Percentiles rank a stretch among this genome's conserved stretches.
Conservation (phyloP, 2,113 vertebrate genomes). For the Rhegmatorhina hoffmannsi region DNA sequence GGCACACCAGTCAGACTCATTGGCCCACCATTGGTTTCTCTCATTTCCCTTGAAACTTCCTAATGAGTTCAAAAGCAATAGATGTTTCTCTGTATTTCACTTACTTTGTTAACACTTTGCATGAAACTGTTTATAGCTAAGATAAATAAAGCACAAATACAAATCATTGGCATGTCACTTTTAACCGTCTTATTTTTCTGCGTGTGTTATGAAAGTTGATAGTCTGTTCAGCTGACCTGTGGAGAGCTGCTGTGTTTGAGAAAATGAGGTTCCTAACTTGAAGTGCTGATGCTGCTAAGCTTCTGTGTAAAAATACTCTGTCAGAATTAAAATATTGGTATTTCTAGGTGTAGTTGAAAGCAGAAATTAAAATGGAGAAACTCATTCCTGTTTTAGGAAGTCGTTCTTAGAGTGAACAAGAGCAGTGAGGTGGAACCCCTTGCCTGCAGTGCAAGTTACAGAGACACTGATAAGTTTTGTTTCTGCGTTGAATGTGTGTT, state of each 20-base stretch:
- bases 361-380: neutral
- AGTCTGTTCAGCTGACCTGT: neutral
- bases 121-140: neutral
- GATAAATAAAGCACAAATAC: neutral
- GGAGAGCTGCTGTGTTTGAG: neutral
- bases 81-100: neutral
- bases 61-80: neutral
- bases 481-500: neutral
- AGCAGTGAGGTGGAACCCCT: neutral
- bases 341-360: neutral
- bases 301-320: neutral
- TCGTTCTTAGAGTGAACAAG: neutral
- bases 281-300: neutral
- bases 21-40: neutral
- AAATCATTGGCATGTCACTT: neutral
- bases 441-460: neutral
- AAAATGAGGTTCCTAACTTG: neutral
- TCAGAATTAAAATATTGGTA: neutral
- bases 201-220: neutral
- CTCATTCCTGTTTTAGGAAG: neutral
- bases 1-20: accelerated
- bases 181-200: neutral
- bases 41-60: neutral
- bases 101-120: neutral
- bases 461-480: neutral